Percentiles rank a stretch among this genome's conserved stretches.
These are phyloP conservation scores for Silurus meridionalis DNA, from an alignment of 2,113 vertebrate genomes.

Conservation along the genomic window DNA sequence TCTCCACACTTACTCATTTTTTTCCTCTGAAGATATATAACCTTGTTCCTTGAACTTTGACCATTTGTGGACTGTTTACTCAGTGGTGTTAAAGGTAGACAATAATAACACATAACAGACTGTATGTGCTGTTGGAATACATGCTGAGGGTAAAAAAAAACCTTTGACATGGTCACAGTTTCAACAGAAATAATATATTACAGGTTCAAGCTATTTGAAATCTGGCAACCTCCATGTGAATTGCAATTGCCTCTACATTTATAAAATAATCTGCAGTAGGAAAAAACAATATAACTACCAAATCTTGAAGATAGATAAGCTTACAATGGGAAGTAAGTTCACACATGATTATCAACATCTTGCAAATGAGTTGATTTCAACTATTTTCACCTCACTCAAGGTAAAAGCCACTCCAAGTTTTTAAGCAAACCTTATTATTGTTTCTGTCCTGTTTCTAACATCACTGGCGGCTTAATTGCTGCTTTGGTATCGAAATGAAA, in stretches of 20 bases:
- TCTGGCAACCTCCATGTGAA: neutral
- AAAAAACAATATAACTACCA: neutral
- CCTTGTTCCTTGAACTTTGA: slow-evolving; percentile 58
- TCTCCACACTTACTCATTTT: slow-evolving; percentile 51
- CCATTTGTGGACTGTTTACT: slow-evolving; percentile 59
- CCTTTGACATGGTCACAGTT: neutral
- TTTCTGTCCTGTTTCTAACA: neutral
- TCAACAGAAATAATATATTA: neutral
- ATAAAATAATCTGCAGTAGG: neutral
- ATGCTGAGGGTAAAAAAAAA: too few species aligned
- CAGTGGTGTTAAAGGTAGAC: slow-evolving; percentile 51
- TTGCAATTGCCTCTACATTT: neutral
- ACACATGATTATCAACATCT: neutral
- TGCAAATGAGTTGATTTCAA: neutral
- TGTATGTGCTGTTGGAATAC: neutral
- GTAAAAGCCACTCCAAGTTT: neutral
- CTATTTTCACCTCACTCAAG: neutral
- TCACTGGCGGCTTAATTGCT: neutral
- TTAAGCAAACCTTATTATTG: neutral
- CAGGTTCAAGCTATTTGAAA: neutral
- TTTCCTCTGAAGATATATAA: slow-evolving; percentile 48
- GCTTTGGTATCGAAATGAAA: neutral
- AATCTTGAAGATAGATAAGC: neutral
- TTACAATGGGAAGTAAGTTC: neutral
- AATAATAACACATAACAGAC: slow-evolving; percentile 44